Evolutionary conservation across 2,888 invertebrate species (phyloP), one percentile per base, ranked within the genome.

Genomic region (Bedellia somnulentella): DNA sequence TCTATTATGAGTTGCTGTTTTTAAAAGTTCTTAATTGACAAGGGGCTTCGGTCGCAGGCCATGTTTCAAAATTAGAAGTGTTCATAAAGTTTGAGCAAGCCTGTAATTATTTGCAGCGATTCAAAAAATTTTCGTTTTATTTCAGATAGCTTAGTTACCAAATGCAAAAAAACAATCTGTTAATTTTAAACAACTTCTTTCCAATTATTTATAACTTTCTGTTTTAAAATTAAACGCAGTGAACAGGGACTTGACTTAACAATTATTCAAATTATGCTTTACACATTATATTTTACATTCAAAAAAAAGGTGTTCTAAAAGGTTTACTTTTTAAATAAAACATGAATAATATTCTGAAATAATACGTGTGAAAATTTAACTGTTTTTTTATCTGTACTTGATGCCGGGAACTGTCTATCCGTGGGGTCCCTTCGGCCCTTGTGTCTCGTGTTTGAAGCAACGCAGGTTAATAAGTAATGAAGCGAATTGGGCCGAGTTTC

Each of bases 381-480:
- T n/a, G n/a, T n/a, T n/a, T n/a, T n/a, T n/a, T n/a, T n/a, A n/a
- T n/a, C n/a, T n/a, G n/a, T n/a, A n/a, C n/a, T n/a, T n/a, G n/a
- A n/a, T n/a, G n/a, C n/a, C n/a, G n/a, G n/a, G n/a, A n/a, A n/a
- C n/a, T n/a, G n/a, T n/a, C n/a, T n/a, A n/a, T n/a, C n/a, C n/a
- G n/a, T n/a, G n/a, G n/a, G n/a, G n/a, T n/a, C n/a, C n/a, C n/a
- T n/a, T n/a, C n/a, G n/a, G n/a, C n/a, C n/a, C n/a, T n/a, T n/a
- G n/a, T n/a, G n/a, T n/a, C n/a, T n/a, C n/a, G n/a, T n/a, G n/a
- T n/a, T n/a, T n/a, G n/a, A n/a, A n/a, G n/a, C n/a, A n/a, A n/a
- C n/a, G n/a, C n/a, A n/a, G n/a, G n/a, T n/a, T 70, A 73, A 70
- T 73, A 73, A 70, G 54, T 70, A 73, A 75, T 71, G 71, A 71